Base-by-base conservation (phyloP, 2,888 invertebrate species). In the Lasiommata megera region DNA sequence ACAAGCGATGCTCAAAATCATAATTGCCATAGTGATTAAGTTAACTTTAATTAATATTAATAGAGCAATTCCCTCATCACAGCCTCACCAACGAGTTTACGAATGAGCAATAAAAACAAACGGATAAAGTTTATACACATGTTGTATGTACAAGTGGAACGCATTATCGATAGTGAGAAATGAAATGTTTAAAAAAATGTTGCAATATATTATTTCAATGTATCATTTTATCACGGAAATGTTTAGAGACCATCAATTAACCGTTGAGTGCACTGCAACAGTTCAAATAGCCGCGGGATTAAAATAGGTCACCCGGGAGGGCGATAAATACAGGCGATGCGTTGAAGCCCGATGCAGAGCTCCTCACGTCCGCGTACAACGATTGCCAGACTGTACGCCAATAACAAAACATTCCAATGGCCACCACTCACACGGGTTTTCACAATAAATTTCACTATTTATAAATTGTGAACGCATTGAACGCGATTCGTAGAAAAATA, bases 261-360 rank as follows among this genome's bases (percentile, higher is more conserved):
- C n/a, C 18, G 34, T 43, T 66, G 68, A 71, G 71, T 70, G 48
- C 61, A 66, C 54, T 75, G 73, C 70, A 76, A 65, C 68, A 64
- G 63, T 73, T 71, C 71, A 72, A 68, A 73, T 73, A 71, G 72
- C 71, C 64, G 61, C 62, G 60, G 62, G 67, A 72, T 74, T 70
- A 65, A 82, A 78, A 78, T 78, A 77, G 79, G 79, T 77, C 79
- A 77, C 65, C 67, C 69, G 67, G 73, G 76, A 72, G 71, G 67
- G 67, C 70, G 73, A 72, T 73, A 70, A 74, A 73, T 70, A 68
- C 72, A 68, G 55, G 54, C 48, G 65, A 61, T 65, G 65, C 66
- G 62, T 63, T 60, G 28, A 58, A 64, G 60, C 59, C 61, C 56
- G 64, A 48, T 48, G 56, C 56, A 54, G 47, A 61, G 61, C 66